Percentiles rank a stretch among this genome's conserved stretches.
phyloP scores from a whole-genome alignment of 2,797 vertebrate genomes.

The Diplodus sargus region DNA sequence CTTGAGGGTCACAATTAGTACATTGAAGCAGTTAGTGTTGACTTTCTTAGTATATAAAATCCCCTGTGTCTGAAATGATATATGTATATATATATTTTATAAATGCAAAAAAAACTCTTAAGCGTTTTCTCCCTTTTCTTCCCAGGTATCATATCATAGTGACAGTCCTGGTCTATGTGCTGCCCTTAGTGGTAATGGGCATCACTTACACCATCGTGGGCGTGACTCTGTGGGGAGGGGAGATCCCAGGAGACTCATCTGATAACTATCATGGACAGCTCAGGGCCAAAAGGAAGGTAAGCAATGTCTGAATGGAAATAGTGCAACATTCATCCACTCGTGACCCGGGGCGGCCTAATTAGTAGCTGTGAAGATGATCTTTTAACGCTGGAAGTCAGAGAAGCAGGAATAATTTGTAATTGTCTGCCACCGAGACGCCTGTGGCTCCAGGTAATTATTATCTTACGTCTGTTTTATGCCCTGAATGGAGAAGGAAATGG shows the following conservation, averaged over 20 bases:
- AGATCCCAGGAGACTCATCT: slow-evolving; percentile 95
- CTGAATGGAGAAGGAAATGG: neutral
- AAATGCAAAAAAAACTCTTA: neutral
- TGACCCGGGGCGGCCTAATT: slow-evolving; percentile 8
- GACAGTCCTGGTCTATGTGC: slow-evolving; percentile 91
- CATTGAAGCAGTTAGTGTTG: neutral
- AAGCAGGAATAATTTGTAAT: slow-evolving; percentile 7
- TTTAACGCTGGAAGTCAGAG: slow-evolving; percentile 22
- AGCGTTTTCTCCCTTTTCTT: neutral
- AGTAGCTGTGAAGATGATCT: slow-evolving; percentile 17
- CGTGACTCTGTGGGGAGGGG: slow-evolving; percentile 95
- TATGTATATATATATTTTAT: neutral
- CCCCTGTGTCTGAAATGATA: neutral
- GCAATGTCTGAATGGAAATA: slow-evolving; percentile 2
- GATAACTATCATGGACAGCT: slow-evolving; percentile 97
- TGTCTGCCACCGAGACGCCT: slow-evolving; percentile 1
- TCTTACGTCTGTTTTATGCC: neutral
- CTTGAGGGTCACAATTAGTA: neutral
- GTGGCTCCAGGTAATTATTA: slow-evolving; percentile 15
- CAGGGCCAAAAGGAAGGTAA: slow-evolving; percentile 96
- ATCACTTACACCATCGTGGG: slow-evolving; percentile 97
- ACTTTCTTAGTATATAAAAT: neutral
- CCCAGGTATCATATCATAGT: slow-evolving; percentile 94
- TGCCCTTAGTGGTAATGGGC: slow-evolving; percentile 95
- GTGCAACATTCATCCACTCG: slow-evolving; percentile 10